Evolutionary conservation across 2,888 invertebrate species (phyloP), one percentile per base, ranked within the genome.

Genomic region (Micropterix aruncella): DNA sequence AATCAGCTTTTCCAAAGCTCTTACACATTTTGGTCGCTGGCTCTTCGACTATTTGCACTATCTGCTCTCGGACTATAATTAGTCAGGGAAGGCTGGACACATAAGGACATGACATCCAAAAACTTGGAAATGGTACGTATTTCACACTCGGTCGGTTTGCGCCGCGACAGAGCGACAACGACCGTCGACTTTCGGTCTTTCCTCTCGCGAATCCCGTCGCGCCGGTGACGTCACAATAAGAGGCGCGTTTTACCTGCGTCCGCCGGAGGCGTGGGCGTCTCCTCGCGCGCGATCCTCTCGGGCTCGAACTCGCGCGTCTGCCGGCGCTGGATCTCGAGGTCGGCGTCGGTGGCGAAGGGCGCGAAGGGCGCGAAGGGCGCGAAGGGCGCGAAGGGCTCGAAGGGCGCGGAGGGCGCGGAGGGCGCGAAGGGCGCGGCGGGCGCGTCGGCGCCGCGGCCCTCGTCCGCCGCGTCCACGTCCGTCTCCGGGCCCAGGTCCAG

Each of bases 401-500:
- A n/a, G n/a, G 75, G 73, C 60, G 84, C 85, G 7, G 84, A 83
- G 50, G 83, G 80, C 1, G 83, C 83, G 65, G 85, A 84, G 1
- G 83, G 84, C 2, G 83, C 85, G 51, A 83, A 71, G 60, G 75
- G 73, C 60, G 84, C 85, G 7, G 84, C 83, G 50, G 83, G 80
- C 1, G 83, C 83, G 65, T 85, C 85, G 1, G 83, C 83, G 2
- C 84, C 85, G 51, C 83, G 71, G 60, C 84, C 81, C 48, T 77
- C 77, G 53, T 77, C 77, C 53, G 78, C 77, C 52, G 65, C 66
- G 43, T 61, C 61, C 38, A 84, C 83, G 50, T 83, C 80, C 1
- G 83, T 84, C 65, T 85, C 85, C 1, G 83, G 84, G 2, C 84
- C 85, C 51, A 83, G 71, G 60, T 84, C 81, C 48, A 77, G 77